Evolutionary conservation across 2,797 vertebrate species (phyloP).

Genomic region (Cuculus canorus): DNA sequence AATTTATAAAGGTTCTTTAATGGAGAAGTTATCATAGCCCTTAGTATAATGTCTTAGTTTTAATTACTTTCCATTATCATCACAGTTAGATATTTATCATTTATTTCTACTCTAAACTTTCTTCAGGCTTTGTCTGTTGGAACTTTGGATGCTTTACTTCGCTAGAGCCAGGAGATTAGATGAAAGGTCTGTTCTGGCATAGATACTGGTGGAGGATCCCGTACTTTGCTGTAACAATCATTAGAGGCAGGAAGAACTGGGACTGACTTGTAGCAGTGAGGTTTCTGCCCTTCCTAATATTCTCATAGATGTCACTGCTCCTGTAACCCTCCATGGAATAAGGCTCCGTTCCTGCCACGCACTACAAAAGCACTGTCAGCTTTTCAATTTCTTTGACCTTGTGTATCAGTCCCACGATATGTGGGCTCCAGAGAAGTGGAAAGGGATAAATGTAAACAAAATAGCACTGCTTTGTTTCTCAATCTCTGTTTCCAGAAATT

Average conservation of each 20-base stretch:
- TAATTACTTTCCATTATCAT: constrained; percentile 17
- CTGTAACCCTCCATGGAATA: background rate
- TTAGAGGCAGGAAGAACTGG: background rate
- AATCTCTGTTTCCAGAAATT: background rate
- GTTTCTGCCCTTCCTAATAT: background rate
- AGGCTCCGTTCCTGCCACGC: background rate
- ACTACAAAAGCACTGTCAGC: background rate
- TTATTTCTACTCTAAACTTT: background rate
- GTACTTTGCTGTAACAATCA: background rate
- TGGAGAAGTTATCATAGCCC: background rate
- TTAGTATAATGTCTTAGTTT: background rate
- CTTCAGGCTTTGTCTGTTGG: background rate
- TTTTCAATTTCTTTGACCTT: background rate
- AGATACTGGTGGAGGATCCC: background rate
- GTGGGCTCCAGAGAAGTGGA: background rate
- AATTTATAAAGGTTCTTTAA: background rate
- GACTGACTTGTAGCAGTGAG: background rate
- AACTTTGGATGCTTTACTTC: background rate
- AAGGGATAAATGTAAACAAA: background rate
- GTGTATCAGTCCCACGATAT: background rate
- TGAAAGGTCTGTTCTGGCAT: background rate
- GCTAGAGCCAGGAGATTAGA: background rate
- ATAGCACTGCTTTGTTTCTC: background rate
- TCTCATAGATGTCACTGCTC: background rate
- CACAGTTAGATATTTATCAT: background rate